A percentile compares a stretch with the other conserved stretches of the same genome.
phyloP scores from a whole-genome alignment of 2,797 vertebrate genomes.

The Capromys pilorides region DNA sequence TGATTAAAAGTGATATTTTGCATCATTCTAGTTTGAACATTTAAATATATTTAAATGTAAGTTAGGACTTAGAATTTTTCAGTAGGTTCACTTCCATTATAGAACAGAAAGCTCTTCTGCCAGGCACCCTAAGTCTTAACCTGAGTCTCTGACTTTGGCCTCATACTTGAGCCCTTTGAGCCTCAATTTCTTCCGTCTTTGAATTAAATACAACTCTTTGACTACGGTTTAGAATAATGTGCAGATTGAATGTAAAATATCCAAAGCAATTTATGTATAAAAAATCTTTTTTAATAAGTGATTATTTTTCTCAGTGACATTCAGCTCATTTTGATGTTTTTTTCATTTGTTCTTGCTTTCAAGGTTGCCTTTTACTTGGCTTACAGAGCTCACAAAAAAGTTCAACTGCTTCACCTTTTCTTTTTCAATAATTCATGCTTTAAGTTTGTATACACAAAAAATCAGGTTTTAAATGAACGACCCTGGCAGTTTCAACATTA shows the following conservation, averaged over 20 bases:
- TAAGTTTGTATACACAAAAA: neutral
- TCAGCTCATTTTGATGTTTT: neutral
- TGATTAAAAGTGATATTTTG: neutral
- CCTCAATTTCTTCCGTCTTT: neutral
- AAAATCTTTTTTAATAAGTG: neutral
- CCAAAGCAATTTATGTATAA: neutral
- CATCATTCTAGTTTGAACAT: neutral
- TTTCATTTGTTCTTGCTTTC: neutral
- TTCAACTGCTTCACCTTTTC: neutral
- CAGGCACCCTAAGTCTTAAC: neutral
- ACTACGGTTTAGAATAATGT: neutral
- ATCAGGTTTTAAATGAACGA: neutral
- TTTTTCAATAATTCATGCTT: slow-evolving; percentile 1
- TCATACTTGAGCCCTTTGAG: neutral
- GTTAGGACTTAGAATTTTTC: neutral
- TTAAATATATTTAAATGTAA: neutral
- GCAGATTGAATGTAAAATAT: neutral
- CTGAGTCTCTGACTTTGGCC: neutral
- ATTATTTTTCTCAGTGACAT: neutral
- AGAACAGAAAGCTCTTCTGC: neutral
- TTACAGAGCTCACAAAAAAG: neutral
- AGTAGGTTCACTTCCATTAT: neutral
- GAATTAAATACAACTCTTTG: neutral
- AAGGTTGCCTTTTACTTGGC: neutral
- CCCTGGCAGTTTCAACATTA: neutral